A percentile compares a stretch with the other conserved stretches of the same genome.
These are phyloP conservation scores for Macroramphosus scolopax DNA, from an alignment of 2,797 vertebrate species.

Conservation along the genomic window DNA sequence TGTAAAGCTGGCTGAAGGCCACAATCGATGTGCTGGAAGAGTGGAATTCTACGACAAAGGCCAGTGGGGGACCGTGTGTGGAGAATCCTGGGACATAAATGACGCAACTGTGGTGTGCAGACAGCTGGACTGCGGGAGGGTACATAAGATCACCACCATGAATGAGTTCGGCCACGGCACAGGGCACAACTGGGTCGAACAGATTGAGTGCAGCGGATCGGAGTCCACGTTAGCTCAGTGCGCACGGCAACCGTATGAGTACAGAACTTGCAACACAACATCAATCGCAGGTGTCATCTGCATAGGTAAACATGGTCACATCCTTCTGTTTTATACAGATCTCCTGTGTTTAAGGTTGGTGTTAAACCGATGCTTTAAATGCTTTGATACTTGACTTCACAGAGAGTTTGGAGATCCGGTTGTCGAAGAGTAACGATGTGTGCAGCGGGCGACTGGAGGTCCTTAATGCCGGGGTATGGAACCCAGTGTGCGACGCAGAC, in stretches of 20 bases:
- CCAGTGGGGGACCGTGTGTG: conserved; percentile 63
- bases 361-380: neutral
- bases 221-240: conserved; percentile 57
- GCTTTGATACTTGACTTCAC: conserved; percentile 9
- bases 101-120: conserved; percentile 61
- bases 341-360: neutral
- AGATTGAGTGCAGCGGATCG: conserved; percentile 52
- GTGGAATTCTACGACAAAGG: conserved; percentile 58
- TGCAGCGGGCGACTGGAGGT: conserved; percentile 73
- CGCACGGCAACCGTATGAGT: neutral
- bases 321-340: too few species aligned
- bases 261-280: conserved; percentile 51
- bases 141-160: conserved; percentile 21
- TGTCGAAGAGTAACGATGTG: conserved; percentile 22
- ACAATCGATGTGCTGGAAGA: conserved; percentile 51
- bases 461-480: conserved; percentile 44
- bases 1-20: conserved; percentile 47
- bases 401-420: conserved; percentile 56
- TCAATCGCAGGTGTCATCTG: conserved; percentile 59
- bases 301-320: conserved; percentile 57
- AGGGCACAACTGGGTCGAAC: conserved; percentile 21
- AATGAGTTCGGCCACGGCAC: conserved; percentile 24
- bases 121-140: conserved; percentile 57
- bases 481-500: conserved; percentile 62
- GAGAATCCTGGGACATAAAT: conserved; percentile 57